A percentile compares a stretch with the other conserved stretches of the same genome.
phyloP scores from a whole-genome alignment of 2,797 vertebrate species.

The Paramormyrops hopkinsi region DNA sequence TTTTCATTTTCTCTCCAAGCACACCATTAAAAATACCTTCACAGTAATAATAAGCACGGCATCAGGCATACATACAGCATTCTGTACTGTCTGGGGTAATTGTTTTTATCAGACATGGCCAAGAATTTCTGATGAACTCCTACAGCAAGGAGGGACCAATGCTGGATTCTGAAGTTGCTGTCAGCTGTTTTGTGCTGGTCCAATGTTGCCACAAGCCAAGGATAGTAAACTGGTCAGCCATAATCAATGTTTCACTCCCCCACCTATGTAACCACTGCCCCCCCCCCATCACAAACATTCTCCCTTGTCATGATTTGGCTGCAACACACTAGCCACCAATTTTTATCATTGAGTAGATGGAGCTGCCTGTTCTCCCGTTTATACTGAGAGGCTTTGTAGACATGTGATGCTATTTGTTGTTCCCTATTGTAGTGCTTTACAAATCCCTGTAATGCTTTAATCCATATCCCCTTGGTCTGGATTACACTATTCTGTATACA shows the following conservation, averaged over 20 bases:
- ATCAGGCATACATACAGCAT: neutral
- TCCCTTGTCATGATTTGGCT: neutral
- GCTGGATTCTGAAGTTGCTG: neutral
- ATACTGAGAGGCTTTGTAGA: neutral
- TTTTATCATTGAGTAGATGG: neutral
- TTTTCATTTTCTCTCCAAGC: conserved; percentile 27
- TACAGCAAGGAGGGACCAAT: neutral
- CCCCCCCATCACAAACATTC: neutral
- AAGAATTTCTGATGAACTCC: neutral
- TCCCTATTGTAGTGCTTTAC: conserved; percentile 9
- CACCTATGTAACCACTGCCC: neutral
- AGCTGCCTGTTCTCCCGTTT: neutral
- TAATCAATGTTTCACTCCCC: neutral
- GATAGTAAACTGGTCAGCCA: neutral
- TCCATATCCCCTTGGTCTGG: conserved; percentile 5
- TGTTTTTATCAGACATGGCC: neutral
- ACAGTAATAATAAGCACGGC: neutral
- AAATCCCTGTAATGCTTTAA: neutral
- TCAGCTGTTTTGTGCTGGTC: neutral
- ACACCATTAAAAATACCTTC: neutral
- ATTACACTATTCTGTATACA: neutral
- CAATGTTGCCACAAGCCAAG: neutral
- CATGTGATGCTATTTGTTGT: neutral
- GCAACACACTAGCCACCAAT: neutral
- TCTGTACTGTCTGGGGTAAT: neutral